Evolutionary conservation across 2,888 invertebrate species (phyloP).

Genomic region (Ceratothoa steindachneri): DNA sequence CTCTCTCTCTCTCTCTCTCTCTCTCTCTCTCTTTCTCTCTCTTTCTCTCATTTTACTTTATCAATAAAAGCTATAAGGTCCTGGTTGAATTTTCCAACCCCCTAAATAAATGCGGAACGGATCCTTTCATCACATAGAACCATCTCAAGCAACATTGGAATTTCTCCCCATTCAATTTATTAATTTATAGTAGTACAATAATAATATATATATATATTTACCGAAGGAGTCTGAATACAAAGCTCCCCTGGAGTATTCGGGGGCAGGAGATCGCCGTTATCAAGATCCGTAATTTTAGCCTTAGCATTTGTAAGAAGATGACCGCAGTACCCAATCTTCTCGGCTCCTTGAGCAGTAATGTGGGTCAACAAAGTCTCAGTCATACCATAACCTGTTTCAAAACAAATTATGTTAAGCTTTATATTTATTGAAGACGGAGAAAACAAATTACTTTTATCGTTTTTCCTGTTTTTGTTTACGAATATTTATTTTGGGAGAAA

Average conservation of each 20-base stretch:
- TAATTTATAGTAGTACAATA: too few species aligned
- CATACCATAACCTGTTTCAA: constrained; percentile 62
- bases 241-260: constrained; percentile 62
- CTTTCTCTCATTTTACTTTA: too few species aligned
- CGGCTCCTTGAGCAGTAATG: constrained; percentile 48
- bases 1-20: too few species aligned
- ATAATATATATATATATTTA: too few species aligned
- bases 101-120: too few species aligned
- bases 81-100: too few species aligned
- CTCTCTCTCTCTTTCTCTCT: too few species aligned
- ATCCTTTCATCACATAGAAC: too few species aligned
- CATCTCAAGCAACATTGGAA: too few species aligned
- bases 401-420: constrained; percentile 58
- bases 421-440: constrained; percentile 1
- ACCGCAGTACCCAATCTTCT: constrained; percentile 56
- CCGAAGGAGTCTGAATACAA: constrained; percentile 69
- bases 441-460: background rate
- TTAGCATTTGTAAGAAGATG: constrained; percentile 62
- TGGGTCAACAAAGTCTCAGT: constrained; percentile 63
- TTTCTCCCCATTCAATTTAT: too few species aligned
- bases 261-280: constrained; percentile 57
- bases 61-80: too few species aligned
- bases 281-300: constrained; percentile 63
- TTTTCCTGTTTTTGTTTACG: background rate
- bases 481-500: too few species aligned